These are phyloP conservation scores for Macroglossus sobrinus DNA, from an alignment of 2,113 vertebrate genomes.

Conservation along the genomic window DNA sequence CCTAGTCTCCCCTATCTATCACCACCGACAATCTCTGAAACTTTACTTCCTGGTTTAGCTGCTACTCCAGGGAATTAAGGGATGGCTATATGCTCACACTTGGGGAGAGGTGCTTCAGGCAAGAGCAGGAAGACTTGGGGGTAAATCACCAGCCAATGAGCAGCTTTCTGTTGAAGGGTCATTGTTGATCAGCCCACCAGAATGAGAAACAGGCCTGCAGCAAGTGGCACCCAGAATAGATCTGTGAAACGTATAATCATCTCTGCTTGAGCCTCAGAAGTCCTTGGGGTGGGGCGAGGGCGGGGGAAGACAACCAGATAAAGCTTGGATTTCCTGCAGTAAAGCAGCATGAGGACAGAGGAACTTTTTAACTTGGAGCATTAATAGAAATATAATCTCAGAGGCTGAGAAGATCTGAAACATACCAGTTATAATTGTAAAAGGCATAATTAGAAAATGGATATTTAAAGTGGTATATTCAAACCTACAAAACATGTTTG, in stretches of 20 bases:
- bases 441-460: background rate
- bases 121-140: background rate
- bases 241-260: background rate
- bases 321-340: background rate
- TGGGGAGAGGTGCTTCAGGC: background rate
- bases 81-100: background rate
- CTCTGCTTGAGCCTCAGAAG: background rate
- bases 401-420: background rate
- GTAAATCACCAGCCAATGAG: background rate
- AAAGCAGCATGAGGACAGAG: background rate
- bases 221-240: background rate
- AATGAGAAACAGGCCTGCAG: background rate
- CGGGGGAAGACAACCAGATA: background rate
- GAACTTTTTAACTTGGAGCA: background rate
- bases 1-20: background rate
- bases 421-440: background rate
- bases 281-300: background rate
- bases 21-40: background rate
- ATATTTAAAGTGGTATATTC: background rate
- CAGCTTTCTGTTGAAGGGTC: background rate
- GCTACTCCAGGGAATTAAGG: too few relatives aligned
- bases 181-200: background rate
- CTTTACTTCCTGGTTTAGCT: background rate
- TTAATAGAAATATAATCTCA: background rate
- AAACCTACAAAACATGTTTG: background rate